A percentile compares a stretch with the other conserved stretches of the same genome.
These are phyloP conservation scores for Lanius ludovicianus DNA, from an alignment of 2,113 vertebrate species.

Conservation along the genomic window DNA sequence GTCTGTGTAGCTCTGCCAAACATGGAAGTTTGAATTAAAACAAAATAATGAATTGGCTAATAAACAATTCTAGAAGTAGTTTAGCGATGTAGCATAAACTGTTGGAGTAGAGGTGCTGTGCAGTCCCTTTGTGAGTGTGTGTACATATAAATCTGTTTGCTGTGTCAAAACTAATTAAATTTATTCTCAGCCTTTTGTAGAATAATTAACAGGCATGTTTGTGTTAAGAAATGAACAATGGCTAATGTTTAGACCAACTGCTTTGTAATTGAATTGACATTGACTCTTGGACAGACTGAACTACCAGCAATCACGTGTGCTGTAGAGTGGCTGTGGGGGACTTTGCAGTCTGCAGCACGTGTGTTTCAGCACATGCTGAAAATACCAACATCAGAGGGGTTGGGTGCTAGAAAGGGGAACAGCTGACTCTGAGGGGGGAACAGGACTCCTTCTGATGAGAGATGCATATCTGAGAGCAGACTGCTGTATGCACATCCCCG, in stretches of 20 bases:
- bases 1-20: not conserved
- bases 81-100: not conserved
- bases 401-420: not conserved
- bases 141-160: not conserved
- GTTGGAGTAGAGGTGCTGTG: not conserved
- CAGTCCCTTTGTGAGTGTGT: not conserved
- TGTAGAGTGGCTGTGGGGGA: not conserved
- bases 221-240: not conserved
- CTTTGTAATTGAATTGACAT: not conserved
- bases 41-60: not conserved
- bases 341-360: not conserved
- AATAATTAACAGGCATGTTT: not conserved
- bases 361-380: not conserved
- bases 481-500: fast-evolving
- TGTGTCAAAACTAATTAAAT: not conserved
- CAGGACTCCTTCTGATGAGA: not conserved
- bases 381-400: not conserved
- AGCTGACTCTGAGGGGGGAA: not conserved
- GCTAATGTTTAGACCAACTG: constrained; percentile 21
- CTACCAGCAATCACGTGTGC: not conserved
- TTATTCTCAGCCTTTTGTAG: not conserved
- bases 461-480: not conserved
- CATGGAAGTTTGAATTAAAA: not conserved
- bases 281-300: not conserved
- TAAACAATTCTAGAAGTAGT: not conserved